These are phyloP conservation scores for Nicator chloris DNA, from an alignment of 2,113 vertebrate genomes.

Conservation along the genomic window DNA sequence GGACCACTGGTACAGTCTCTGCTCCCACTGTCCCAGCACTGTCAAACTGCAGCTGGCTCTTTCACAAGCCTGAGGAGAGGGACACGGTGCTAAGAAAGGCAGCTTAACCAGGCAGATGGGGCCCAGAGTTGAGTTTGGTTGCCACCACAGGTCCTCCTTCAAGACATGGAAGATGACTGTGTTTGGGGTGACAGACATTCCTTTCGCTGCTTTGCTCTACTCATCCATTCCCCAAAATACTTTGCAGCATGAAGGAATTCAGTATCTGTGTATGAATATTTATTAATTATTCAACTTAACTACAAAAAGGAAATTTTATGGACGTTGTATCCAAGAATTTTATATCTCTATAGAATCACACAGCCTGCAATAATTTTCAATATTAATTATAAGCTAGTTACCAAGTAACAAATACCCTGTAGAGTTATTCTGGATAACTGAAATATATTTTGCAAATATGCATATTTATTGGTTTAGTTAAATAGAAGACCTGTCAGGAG, in stretches of 20 bases:
- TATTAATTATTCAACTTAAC: background rate
- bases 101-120: background rate
- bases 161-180: background rate
- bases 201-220: background rate
- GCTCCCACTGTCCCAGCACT: fast-evolving
- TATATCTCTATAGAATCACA: background rate
- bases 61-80: background rate
- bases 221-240: background rate
- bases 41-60: fast-evolving
- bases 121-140: background rate
- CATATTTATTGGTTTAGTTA: slow-evolving; percentile 12
- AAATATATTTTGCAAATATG: background rate
- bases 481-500: slow-evolving; percentile 25
- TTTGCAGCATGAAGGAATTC: background rate
- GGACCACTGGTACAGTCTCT: background rate
- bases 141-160: background rate
- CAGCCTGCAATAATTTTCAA: background rate
- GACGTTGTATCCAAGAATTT: background rate
- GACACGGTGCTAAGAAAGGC: fast-evolving
- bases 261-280: background rate
- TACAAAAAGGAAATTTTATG: background rate
- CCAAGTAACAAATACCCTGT: background rate
- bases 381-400: background rate
- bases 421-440: background rate
- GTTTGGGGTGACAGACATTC: background rate